Conservation (phyloP, 2,113 vertebrate genomes). For the Mus spicilegus region DNA sequence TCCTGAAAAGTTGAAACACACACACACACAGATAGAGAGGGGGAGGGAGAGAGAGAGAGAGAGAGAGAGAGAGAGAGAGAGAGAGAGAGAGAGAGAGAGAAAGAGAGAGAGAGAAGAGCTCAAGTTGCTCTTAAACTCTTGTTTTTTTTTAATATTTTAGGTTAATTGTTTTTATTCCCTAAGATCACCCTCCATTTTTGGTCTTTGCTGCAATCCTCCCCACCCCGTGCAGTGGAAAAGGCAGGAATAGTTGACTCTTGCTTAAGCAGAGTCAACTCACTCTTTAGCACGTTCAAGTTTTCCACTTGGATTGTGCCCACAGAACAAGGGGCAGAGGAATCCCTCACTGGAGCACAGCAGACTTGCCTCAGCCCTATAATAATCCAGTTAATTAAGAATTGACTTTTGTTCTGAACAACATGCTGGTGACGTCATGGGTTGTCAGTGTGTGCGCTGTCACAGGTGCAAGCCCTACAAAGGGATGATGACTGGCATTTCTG, state of each 20-base stretch:
- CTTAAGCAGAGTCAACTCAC: conserved; percentile 47
- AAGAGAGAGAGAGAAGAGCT: not conserved
- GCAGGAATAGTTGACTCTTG: not conserved
- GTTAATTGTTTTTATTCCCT: rapidly evolving
- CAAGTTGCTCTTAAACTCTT: not conserved
- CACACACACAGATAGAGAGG: too few species aligned
- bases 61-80: too few species aligned
- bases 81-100: not conserved
- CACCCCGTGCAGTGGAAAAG: not conserved
- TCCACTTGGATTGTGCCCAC: conserved; percentile 64
- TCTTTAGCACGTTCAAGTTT: conserved; percentile 70
- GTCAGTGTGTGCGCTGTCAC: conserved; percentile 83
- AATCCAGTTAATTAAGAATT: conserved; percentile 90
- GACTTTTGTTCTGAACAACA: conserved; percentile 85
- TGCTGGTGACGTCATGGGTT: conserved; percentile 85
- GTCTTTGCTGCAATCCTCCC: not conserved
- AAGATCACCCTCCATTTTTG: not conserved
- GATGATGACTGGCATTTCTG: conserved; percentile 90
- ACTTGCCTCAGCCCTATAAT: conserved; percentile 82
- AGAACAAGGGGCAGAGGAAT: conserved; percentile 67
- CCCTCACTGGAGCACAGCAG: conserved; percentile 73
- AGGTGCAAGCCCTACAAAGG: conserved; percentile 86
- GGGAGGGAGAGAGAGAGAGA: too few species aligned
- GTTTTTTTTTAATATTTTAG: not conserved
- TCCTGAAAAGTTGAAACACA: conserved; percentile 28